Evolutionary conservation across 2,797 vertebrate species (phyloP), one percentile per base, ranked within the genome.

Genomic region (Cyclopterus lumpus): DNA sequence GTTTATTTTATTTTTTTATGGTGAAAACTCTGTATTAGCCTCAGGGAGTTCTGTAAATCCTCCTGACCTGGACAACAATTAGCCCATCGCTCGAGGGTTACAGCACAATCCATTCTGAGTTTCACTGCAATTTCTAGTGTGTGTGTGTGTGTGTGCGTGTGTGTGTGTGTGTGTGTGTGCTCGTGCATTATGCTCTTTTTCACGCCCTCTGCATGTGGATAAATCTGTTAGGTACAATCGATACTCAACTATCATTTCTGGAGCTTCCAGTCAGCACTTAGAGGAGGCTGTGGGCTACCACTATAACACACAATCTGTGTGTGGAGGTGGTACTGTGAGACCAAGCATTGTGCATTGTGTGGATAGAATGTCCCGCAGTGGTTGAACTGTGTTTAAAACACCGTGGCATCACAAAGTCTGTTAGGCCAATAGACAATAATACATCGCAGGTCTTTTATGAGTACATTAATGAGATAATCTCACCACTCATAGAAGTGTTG

Each of bases 161-260:
- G 58, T n/a, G 34, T 22, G 22, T 38, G 40, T 22, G 8, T 22
- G 20, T 28, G 57, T 6, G 2, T 8, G 42, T 14, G 6, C 12
- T 20, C 26, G 10, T 57, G 54, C 28, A 40, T 53, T 82, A 38
- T 84, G 81, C 85, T 77, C 58, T 81, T 82, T 59, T 73, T 72
- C 68, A 81, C 73, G 44, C 79, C 88, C 72, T 81, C 85, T 77
- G 64, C 74, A 82, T 88, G 77, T 65, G 77, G 79, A 90, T 89
- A 88, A 89, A 90, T 88, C 85, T 80, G 75, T 84, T 84, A 70
- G 51, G 34, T 44, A 53, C 73, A 71, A 89, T 93, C 90, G 85
- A 91, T 92, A 90, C 42, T 83, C 70, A 71, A 80, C 87, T 80
- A 85, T 82, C 71, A 77, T 80, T 65, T 74, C 73, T 36, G 18